A percentile compares a stretch with the other conserved stretches of the same genome.
Conservation (phyloP, 2,888 invertebrate genomes). For the Temnothorax ravouxi region DNA sequence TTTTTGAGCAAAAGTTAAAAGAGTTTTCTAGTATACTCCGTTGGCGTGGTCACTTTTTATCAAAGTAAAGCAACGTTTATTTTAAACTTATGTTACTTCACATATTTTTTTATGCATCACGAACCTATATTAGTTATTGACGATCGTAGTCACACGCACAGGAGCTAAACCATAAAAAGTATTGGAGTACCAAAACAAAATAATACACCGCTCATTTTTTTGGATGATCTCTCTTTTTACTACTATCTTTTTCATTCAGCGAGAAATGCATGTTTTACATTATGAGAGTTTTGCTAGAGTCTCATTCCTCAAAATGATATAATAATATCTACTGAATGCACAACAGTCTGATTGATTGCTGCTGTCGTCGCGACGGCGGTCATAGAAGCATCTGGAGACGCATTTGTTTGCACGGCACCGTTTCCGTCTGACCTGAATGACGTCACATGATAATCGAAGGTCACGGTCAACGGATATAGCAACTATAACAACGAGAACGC, state of each 20-base stretch:
- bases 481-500: background rate
- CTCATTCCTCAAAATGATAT: background rate
- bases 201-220: constrained; percentile 5
- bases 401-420: constrained; percentile 59
- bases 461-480: constrained; percentile 57
- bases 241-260: background rate
- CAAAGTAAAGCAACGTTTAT: constrained; percentile 4
- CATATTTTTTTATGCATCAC: background rate
- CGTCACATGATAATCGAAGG: constrained; percentile 66
- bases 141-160: background rate
- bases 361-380: constrained; percentile 2
- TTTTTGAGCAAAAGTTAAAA: constrained; percentile 6
- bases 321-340: background rate
- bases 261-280: background rate
- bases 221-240: background rate
- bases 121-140: constrained; percentile 9
- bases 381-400: constrained; percentile 35
- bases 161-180: background rate
- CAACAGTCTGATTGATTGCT: constrained; percentile 48
- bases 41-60: constrained; percentile 9
- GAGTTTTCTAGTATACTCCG: background rate
- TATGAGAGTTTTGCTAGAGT: background rate
- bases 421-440: constrained; percentile 46
- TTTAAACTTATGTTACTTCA: background rate
- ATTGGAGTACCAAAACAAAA: background rate